phyloP scores from a whole-genome alignment of 1,140 invertebrate species.

The Sycobia sp. region DNA sequence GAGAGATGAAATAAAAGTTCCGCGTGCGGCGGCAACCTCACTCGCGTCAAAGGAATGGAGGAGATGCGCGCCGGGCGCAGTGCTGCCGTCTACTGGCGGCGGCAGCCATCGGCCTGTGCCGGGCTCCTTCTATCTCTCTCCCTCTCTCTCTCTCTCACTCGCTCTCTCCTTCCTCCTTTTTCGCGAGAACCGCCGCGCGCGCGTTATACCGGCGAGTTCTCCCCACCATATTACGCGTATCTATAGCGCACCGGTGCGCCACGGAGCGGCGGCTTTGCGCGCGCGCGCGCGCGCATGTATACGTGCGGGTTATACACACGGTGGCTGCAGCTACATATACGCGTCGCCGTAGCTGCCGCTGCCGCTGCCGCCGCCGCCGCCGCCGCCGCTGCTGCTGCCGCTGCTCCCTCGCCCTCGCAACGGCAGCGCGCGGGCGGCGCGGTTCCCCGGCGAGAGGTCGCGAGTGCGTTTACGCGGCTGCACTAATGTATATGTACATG shows the following conservation, averaged over 20 bases:
- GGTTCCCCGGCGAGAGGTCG: constrained; percentile 8
- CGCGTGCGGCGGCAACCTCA: too few species aligned
- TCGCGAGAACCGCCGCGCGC: background rate
- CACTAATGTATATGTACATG: too few species aligned
- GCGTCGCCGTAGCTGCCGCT: too few species aligned
- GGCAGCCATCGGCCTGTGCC: background rate
- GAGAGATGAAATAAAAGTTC: too few species aligned
- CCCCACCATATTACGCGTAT: too few species aligned
- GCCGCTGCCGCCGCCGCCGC: background rate
- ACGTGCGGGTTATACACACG: too few species aligned
- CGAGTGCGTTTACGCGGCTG: background rate
- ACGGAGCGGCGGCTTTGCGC: too few species aligned
- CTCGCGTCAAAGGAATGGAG: constrained; percentile 33
- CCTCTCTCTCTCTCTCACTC: constrained; percentile 11
- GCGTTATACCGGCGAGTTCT: too few species aligned
- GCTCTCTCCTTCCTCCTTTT: too few species aligned
- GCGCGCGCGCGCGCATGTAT: too few species aligned
- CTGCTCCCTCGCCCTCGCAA: background rate
- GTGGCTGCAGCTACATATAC: too few species aligned
- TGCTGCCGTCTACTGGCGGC: constrained; percentile 60
- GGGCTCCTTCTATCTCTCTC: constrained; percentile 4
- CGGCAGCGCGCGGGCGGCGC: constrained; percentile 17
- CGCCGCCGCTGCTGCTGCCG: background rate
- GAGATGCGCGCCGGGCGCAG: constrained; percentile 58
- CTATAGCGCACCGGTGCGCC: too few species aligned